phyloP scores from a whole-genome alignment of 2,113 vertebrate genomes.

The Acrocephalus arundinaceus region DNA sequence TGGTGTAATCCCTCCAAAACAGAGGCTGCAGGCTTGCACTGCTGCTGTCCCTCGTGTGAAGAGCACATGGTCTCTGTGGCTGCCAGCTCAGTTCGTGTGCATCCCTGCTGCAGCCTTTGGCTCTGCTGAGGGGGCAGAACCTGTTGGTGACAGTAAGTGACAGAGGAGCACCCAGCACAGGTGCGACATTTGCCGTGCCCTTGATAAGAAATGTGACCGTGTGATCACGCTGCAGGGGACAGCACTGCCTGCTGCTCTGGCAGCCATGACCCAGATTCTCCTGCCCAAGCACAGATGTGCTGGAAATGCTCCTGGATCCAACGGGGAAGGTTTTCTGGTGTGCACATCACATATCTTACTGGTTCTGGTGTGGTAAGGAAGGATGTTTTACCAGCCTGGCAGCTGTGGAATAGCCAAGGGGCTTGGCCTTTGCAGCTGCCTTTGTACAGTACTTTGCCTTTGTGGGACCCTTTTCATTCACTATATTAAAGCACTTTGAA shows the following conservation, averaged over 20 bases:
- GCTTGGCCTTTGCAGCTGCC: neutral
- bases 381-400: neutral
- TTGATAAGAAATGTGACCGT: neutral
- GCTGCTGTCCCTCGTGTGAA: neutral
- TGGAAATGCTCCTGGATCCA: neutral
- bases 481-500: neutral
- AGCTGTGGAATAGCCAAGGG: neutral
- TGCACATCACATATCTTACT: neutral
- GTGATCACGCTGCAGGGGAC: neutral
- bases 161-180: neutral
- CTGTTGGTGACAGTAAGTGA: conserved; percentile 15
- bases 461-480: neutral
- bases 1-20: neutral
- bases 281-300: neutral
- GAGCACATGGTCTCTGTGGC: neutral
- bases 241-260: neutral
- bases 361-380: neutral
- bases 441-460: neutral
- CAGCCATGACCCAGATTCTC: neutral
- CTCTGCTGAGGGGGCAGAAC: neutral
- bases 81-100: neutral
- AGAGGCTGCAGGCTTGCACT: neutral
- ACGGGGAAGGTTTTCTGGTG: neutral
- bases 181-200: conserved; percentile 31
- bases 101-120: neutral